Conservation (phyloP, 2,888 invertebrate species). For the Stictocephala bisonia region DNA sequence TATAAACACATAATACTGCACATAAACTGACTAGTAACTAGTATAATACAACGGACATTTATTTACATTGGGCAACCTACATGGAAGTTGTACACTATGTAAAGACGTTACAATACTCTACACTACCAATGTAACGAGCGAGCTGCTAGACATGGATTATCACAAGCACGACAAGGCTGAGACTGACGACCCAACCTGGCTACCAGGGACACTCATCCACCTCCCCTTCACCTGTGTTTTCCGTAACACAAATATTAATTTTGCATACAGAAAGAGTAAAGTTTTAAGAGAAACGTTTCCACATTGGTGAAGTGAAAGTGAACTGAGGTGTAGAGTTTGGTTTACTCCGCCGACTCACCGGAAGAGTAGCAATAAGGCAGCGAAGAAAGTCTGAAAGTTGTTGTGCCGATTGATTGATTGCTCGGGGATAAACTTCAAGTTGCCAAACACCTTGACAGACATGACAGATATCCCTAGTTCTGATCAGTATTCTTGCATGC, state of each 20-base stretch:
- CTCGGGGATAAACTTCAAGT: constrained; percentile 87
- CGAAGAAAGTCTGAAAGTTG: constrained; percentile 94
- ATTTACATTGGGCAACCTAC: constrained; percentile 23
- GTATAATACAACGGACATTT: no score
- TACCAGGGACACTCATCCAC: no score
- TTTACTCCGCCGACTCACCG: constrained; percentile 77
- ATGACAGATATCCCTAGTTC: constrained; percentile 44
- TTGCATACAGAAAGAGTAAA: no score
- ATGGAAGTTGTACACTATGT: constrained; percentile 33
- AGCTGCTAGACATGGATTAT: constrained; percentile 16
- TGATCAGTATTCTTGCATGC: constrained; percentile 11
- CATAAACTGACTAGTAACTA: no score
- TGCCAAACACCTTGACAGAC: constrained; percentile 87
- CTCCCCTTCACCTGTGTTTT: no score
- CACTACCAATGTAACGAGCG: constrained; percentile 6
- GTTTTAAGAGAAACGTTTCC: no score
- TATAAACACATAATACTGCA: no score
- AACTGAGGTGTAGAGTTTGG: no score
- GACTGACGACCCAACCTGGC: no score
- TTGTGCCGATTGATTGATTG: constrained; percentile 93
- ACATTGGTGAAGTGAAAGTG: neutral
- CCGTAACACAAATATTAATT: no score
- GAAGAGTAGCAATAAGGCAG: constrained; percentile 91
- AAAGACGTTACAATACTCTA: constrained; percentile 7
- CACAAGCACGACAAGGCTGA: constrained; percentile 18